Conservation (phyloP, 1,140 invertebrate species). For the Leptoteleia sp. region DNA sequence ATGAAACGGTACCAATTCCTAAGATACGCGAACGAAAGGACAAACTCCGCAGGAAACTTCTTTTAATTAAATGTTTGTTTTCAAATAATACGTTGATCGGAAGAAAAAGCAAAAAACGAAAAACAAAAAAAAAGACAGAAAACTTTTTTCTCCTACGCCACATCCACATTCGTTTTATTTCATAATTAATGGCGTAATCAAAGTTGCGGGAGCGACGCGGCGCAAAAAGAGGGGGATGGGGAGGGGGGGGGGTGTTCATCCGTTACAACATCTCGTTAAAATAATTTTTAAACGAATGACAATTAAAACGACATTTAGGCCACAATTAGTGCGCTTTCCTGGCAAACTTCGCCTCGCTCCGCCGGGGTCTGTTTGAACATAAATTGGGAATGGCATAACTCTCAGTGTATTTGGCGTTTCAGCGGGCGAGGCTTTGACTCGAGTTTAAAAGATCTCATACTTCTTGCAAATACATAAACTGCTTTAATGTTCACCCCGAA, state of each 20-base stretch:
- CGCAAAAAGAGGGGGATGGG: no score
- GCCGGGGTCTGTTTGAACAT: constrained; percentile 19
- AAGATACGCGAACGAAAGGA: constrained; percentile 2
- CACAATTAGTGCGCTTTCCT: constrained; percentile 27
- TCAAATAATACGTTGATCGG: constrained; percentile 5
- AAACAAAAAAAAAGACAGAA: no score
- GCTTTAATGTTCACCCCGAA: constrained; percentile 69
- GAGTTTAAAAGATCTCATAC: constrained; percentile 73
- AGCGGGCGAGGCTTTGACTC: constrained; percentile 64
- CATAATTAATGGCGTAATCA: no score
- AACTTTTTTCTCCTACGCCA: no score
- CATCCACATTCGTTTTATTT: no score
- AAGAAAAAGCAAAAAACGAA: no score
- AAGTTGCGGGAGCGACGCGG: no score
- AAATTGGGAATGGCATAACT: constrained; percentile 51
- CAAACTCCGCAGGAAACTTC: constrained; percentile 6
- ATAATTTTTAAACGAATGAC: constrained; percentile 17
- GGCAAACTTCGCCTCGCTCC: constrained; percentile 7
- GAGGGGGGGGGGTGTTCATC: not conserved
- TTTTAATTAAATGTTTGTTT: constrained; percentile 10
- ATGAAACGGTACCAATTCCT: constrained; percentile 17
- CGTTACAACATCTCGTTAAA: constrained; percentile 11
- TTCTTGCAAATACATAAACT: constrained; percentile 71
- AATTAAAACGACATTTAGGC: constrained; percentile 18
- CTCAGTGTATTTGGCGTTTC: constrained; percentile 42